These are phyloP conservation scores for Neoseiulus cucumeris DNA, from an alignment of 1,140 invertebrate genomes.

Conservation along the genomic window DNA sequence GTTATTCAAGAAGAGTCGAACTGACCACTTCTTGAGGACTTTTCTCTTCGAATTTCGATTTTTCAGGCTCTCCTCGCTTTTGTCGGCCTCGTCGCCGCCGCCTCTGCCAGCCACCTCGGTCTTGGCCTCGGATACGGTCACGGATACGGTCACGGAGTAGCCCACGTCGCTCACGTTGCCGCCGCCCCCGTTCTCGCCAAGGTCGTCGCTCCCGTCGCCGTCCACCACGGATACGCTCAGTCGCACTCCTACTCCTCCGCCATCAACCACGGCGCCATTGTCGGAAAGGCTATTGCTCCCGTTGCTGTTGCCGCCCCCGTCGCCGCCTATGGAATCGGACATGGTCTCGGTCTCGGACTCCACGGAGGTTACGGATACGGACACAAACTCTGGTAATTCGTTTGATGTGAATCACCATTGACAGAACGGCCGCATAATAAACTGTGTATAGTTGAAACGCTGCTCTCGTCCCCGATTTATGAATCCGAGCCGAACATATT, in stretches of 20 bases:
- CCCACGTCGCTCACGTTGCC: background rate
- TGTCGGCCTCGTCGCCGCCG: background rate
- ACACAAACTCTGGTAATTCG: background rate
- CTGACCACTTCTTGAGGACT: too few relatives aligned
- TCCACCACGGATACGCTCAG: background rate
- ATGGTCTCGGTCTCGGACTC: background rate
- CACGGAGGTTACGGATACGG: conserved; percentile 8
- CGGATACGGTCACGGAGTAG: background rate
- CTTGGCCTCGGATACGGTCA: background rate
- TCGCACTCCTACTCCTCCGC: background rate
- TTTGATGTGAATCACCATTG: too few relatives aligned
- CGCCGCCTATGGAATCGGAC: background rate
- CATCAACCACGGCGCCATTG: conserved; percentile 1
- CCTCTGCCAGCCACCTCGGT: background rate
- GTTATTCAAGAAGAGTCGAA: too few relatives aligned
- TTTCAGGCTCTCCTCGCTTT: background rate
- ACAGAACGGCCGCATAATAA: too few relatives aligned
- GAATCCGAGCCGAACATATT: too few relatives aligned
- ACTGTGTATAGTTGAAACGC: too few relatives aligned
- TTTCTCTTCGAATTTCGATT: too few relatives aligned
- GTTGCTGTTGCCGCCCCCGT: background rate
- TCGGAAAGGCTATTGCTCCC: background rate
- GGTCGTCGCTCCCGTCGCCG: background rate
- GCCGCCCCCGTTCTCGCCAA: background rate
- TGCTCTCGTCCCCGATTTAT: too few relatives aligned